phyloP scores from a whole-genome alignment of 2,113 vertebrate species.

The Taxidea taxus region DNA sequence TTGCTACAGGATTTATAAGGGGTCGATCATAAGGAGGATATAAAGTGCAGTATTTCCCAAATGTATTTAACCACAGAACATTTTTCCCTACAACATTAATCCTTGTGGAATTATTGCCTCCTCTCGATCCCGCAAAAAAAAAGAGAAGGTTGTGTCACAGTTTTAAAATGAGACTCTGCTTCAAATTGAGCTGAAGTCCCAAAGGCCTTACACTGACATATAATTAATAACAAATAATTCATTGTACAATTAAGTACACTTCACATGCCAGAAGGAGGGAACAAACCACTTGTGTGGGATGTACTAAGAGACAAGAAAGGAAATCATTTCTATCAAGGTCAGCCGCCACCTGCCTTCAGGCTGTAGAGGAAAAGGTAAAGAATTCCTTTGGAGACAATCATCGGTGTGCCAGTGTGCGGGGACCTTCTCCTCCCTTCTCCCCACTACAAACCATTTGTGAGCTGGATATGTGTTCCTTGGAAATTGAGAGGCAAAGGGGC shows the following conservation, averaged over 20 bases:
- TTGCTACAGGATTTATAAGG: background rate
- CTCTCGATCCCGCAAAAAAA: fast-evolving
- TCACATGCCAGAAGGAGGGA: background rate
- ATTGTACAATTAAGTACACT: background rate
- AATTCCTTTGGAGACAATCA: background rate
- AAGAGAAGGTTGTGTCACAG: background rate
- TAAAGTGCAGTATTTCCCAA: background rate
- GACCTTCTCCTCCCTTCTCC: background rate
- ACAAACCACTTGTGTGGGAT: background rate
- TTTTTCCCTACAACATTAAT: background rate
- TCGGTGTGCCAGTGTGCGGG: too few species aligned
- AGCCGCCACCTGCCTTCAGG: background rate
- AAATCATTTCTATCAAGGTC: background rate
- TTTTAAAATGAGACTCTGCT: conserved; percentile 1
- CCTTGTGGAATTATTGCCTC: background rate
- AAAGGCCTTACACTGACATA: background rate
- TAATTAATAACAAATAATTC: background rate
- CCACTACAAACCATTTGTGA: background rate
- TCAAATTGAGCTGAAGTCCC: background rate
- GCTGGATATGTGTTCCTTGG: background rate
- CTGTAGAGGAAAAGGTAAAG: background rate
- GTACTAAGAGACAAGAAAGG: background rate
- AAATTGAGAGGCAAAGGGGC: background rate
- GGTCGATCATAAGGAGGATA: background rate
- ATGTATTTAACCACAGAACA: background rate